phyloP scores from a whole-genome alignment of 2,888 invertebrate species.

The Nesidiocoris tenuis region DNA sequence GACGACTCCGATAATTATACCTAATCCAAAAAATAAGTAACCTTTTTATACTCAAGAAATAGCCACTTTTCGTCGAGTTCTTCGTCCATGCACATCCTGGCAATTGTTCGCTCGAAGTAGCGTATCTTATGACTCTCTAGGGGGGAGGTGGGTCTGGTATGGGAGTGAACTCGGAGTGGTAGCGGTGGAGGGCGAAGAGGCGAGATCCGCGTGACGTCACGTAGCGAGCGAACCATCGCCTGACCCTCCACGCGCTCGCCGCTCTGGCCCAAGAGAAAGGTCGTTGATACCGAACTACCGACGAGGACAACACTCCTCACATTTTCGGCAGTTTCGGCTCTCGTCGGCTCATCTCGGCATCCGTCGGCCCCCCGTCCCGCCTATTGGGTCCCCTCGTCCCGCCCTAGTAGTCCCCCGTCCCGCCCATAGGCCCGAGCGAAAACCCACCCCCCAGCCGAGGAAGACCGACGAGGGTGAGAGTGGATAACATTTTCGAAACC shows the following conservation, averaged over 20 bases:
- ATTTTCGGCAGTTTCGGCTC: slow-evolving; percentile 51
- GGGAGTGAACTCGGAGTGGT: no score
- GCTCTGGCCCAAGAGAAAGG: slow-evolving; percentile 49
- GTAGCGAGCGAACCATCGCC: slow-evolving; percentile 51
- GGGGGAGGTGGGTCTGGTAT: no score
- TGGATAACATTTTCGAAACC: slow-evolving; percentile 33
- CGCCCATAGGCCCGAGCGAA: neutral
- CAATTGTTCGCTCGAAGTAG: no score
- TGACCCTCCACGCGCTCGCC: slow-evolving; percentile 53
- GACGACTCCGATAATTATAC: no score
- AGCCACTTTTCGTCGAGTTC: no score
- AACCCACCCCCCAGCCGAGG: slow-evolving; percentile 21
- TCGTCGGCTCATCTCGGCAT: slow-evolving; percentile 51
- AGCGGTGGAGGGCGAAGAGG: slow-evolving; percentile 1
- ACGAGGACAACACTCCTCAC: slow-evolving; percentile 50
- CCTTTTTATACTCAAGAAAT: no score
- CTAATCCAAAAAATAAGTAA: no score
- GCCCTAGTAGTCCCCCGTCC: slow-evolving; percentile 3
- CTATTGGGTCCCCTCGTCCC: slow-evolving; percentile 24
- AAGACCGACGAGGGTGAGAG: slow-evolving; percentile 34
- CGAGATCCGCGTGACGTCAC: slow-evolving; percentile 37
- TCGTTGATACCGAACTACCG: slow-evolving; percentile 50
- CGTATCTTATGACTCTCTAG: no score
- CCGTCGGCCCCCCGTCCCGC: slow-evolving; percentile 42
- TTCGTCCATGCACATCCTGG: no score